These are phyloP conservation scores for Zingel zingel DNA, from an alignment of 2,113 vertebrate genomes.

Conservation along the genomic window DNA sequence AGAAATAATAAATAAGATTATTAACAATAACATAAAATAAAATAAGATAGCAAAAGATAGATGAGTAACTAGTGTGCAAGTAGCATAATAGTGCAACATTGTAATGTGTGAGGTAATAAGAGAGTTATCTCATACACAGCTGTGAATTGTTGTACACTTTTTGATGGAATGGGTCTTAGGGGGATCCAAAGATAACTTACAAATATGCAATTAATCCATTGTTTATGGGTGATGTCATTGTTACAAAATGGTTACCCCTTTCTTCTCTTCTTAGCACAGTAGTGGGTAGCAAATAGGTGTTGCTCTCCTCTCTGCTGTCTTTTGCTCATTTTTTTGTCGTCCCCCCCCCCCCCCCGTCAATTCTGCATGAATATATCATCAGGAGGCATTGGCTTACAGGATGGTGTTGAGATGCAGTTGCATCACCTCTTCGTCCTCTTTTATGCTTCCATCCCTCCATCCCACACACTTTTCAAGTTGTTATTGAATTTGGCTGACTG, in stretches of 20 bases:
- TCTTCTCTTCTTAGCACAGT: neutral
- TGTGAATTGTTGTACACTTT: too few relatives aligned
- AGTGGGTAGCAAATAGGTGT: conserved; percentile 16
- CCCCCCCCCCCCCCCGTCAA: conserved; percentile 26
- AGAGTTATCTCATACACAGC: too few relatives aligned
- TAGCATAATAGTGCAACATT: too few relatives aligned
- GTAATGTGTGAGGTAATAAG: too few relatives aligned
- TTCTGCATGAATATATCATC: conserved; percentile 75
- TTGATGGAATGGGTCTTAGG: too few relatives aligned
- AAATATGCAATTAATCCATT: neutral
- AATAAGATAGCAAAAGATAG: too few relatives aligned
- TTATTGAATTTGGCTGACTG: conserved; percentile 80
- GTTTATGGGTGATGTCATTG: conserved; percentile 15
- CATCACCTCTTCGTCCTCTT: conserved; percentile 76
- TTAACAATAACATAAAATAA: too few relatives aligned
- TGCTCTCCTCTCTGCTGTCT: conserved; percentile 8
- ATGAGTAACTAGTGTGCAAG: too few relatives aligned
- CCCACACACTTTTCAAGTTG: conserved; percentile 77
- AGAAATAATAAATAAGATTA: too few relatives aligned
- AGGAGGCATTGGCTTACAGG: conserved; percentile 72
- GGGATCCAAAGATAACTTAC: neutral
- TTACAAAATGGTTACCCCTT: neutral
- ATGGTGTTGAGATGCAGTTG: conserved; percentile 81
- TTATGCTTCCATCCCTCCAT: conserved; percentile 74
- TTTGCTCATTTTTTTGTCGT: neutral